Percentiles rank a stretch among this genome's conserved stretches.
Conservation (phyloP, 64 coral and sea anemone species). For the Montipora efflorescens region DNA sequence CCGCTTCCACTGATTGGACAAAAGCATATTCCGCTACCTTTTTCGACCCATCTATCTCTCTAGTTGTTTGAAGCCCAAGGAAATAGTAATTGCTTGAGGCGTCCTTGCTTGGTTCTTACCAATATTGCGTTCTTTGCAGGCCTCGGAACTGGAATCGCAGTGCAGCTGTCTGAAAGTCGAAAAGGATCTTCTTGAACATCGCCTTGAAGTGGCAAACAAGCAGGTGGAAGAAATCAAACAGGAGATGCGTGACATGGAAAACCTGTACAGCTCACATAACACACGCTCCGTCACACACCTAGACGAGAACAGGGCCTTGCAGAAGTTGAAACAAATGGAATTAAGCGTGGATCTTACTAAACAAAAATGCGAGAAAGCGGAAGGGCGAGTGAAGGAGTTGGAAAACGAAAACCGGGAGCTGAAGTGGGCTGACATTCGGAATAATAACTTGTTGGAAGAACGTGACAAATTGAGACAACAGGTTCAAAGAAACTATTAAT, state of each 20-base stretch:
- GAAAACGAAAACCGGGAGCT: constrained; percentile 59
- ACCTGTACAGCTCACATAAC: constrained; percentile 47
- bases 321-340: constrained; percentile 57
- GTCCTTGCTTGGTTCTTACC: not conserved
- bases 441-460: constrained; percentile 19
- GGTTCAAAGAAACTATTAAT: not conserved
- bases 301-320: constrained; percentile 17
- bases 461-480: constrained; percentile 52
- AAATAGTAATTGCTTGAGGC: not conserved
- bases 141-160: constrained; percentile 45
- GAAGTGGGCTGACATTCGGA: constrained; percentile 43
- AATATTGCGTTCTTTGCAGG: not conserved
- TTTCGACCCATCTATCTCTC: too few relatives aligned
- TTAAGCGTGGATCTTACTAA: constrained; percentile 55
- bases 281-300: not conserved
- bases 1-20: too few relatives aligned
- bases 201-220: constrained; percentile 18
- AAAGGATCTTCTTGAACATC: constrained; percentile 52
- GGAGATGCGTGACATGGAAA: constrained; percentile 55
- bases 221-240: constrained; percentile 53
- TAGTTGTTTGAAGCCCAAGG: too few relatives aligned
- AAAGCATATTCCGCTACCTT: too few relatives aligned
- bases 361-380: constrained; percentile 56
- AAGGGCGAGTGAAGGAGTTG: constrained; percentile 39
- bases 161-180: constrained; percentile 30